These are phyloP conservation scores for Hirtodrosophila alboralis DNA, from an alignment of 2,888 invertebrate genomes.

Conservation along the genomic window DNA sequence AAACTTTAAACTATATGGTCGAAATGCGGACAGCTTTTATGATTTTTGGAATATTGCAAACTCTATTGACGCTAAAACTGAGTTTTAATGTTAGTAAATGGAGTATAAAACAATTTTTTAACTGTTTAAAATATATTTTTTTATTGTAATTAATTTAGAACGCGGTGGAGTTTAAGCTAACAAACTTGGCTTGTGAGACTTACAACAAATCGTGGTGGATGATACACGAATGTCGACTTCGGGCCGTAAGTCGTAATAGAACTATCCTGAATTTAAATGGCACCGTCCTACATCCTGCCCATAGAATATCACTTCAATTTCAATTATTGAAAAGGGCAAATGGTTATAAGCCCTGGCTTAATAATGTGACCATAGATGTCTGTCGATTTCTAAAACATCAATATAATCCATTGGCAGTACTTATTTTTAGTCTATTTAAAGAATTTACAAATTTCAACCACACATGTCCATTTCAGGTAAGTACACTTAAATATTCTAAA, in stretches of 20 bases:
- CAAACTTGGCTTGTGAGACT: constrained; percentile 37
- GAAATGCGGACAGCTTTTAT: neutral
- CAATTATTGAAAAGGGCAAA: constrained; percentile 31
- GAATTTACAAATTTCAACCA: constrained; percentile 3
- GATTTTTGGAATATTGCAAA: neutral
- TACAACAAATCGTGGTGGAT: constrained; percentile 37
- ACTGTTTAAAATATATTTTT: neutral
- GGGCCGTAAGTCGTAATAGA: constrained; percentile 29
- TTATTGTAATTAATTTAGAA: constrained; percentile 14
- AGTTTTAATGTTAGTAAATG: neutral
- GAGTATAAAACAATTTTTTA: no score
- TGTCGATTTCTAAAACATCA: constrained; percentile 19
- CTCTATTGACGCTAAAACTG: neutral
- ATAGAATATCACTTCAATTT: neutral
- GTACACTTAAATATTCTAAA: neutral
- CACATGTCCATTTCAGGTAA: neutral
- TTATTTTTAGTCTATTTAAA: constrained; percentile 14
- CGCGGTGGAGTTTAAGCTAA: constrained; percentile 35
- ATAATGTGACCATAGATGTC: constrained; percentile 8
- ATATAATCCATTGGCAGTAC: constrained; percentile 11
- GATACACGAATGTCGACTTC: constrained; percentile 36
- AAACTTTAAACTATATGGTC: neutral
- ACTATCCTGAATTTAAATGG: constrained; percentile 26
- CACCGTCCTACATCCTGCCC: constrained; percentile 17
- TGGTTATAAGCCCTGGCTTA: constrained; percentile 42